Base-by-base conservation (phyloP, 2,888 invertebrate species). In the Pollenia amentaria region DNA sequence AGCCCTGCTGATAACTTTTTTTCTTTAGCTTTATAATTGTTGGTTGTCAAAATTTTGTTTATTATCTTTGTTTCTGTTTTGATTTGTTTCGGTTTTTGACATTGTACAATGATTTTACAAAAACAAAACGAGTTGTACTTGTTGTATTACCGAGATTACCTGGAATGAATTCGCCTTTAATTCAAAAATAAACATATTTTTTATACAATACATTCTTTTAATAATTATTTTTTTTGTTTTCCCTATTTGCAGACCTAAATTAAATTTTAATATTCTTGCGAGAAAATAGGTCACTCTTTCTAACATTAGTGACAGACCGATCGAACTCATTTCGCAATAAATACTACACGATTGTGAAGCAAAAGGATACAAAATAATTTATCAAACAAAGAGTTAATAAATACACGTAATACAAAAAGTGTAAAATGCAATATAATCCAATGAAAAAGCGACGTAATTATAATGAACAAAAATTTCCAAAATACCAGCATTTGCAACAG, bases 401-500 rank as follows among this genome's bases (percentile, higher is more conserved):
- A 55, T 77, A 76, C 69, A 75, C 11, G 57, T 48, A 53, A 11
- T 67, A 44, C 44, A 46, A 72, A 73, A 67, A 70, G 76, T 77
- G 80, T 77, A 83, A 44, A 88, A 85, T 88, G 85, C 83, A 85
- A 80, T 80, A 76, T 72, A 87, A 79, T 83, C 88, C 72, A 89
- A 89, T 89, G 88, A 88, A 85, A 88, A 89, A 88, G 85, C 88
- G 88, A 73, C 87, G 87, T 70, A 80, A 80, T 81, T 78, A 80
- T 75, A 75, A 64, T 77, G 57, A 70, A 64, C 79, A 78, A 86
- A 81, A 88, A 76, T 70, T 78, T 82, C 82, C 87, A 79, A 65
- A 60, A 75, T 84, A 76, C 48, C 73, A 79, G 65, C 82, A 87
- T 46, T 79, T 85, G 29, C 86, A 87, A 48, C 69, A 53, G 21